phyloP scores from a whole-genome alignment of 35 echinoderm and acorn worm species.

The Anneissia japonica region DNA sequence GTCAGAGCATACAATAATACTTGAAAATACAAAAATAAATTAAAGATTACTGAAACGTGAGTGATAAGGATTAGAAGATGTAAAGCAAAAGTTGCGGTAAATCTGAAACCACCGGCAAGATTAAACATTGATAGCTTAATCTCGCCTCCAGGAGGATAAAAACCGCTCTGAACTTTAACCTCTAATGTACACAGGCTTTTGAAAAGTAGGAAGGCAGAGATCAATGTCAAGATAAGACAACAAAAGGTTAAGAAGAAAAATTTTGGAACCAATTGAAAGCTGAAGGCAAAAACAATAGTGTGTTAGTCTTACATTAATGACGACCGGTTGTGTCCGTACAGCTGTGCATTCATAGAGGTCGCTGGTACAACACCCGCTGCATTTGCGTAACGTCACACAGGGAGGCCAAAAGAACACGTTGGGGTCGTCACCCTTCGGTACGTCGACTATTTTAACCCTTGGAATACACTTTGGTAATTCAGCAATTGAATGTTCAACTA shows the following conservation, averaged over 20 bases:
- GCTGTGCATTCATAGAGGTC: neutral
- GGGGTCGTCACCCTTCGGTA: neutral
- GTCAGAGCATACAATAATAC: too few species aligned
- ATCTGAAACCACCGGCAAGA: neutral
- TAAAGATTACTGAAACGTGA: too few species aligned
- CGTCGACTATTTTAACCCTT: neutral
- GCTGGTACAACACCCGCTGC: neutral
- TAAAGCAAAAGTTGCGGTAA: too few species aligned
- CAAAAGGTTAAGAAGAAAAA: neutral
- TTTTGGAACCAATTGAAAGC: too few species aligned
- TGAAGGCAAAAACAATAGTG: neutral
- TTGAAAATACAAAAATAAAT: too few species aligned
- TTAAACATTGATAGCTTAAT: neutral
- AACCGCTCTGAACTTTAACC: neutral
- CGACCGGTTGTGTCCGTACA: neutral
- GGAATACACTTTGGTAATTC: neutral
- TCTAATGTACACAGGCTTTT: neutral
- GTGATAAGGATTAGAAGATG: too few species aligned
- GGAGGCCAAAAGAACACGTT: neutral
- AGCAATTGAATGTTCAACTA: neutral
- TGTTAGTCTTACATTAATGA: neutral
- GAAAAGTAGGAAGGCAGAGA: neutral
- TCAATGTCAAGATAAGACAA: neutral
- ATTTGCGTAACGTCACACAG: neutral
- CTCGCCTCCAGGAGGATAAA: neutral